A percentile compares a stretch with the other conserved stretches of the same genome.
These are phyloP conservation scores for Eulemur macaco DNA, from an alignment of 2,113 vertebrate genomes.

Conservation along the genomic window DNA sequence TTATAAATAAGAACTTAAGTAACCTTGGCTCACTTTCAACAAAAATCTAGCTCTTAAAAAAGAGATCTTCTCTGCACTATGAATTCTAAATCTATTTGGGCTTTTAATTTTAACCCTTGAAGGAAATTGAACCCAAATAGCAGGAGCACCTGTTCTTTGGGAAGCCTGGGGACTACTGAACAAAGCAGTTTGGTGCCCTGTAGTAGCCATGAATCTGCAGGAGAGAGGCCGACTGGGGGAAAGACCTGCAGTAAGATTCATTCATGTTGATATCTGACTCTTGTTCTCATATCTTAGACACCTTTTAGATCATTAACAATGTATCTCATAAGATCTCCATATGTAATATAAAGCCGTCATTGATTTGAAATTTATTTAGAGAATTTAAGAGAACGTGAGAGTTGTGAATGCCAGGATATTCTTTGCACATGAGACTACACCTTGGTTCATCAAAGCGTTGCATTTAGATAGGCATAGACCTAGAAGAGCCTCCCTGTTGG, in stretches of 20 bases:
- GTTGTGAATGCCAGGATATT: neutral
- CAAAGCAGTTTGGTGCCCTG: neutral
- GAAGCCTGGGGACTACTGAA: neutral
- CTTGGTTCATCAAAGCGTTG: neutral
- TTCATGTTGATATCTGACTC: neutral
- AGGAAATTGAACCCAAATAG: neutral
- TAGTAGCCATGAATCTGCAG: neutral
- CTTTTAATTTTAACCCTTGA: slow-evolving; percentile 22
- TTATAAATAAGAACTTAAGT: slow-evolving; percentile 55
- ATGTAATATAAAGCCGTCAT: neutral
- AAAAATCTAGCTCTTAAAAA: slow-evolving; percentile 39
- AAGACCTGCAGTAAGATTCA: neutral
- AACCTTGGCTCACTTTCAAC: slow-evolving; percentile 49
- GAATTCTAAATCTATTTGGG: neutral
- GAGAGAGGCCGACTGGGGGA: neutral
- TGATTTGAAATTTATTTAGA: slow-evolving; percentile 9
- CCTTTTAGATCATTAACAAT: neutral
- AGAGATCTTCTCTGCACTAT: neutral
- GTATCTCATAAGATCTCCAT: neutral
- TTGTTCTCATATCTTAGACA: neutral
- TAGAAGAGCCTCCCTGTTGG: neutral
- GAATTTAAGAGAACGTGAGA: neutral
- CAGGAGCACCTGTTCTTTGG: neutral
- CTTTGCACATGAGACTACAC: neutral
- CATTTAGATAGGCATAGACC: neutral